Evolutionary conservation across 2,113 vertebrate genomes (phyloP).

Genomic region (Nanger granti): DNA sequence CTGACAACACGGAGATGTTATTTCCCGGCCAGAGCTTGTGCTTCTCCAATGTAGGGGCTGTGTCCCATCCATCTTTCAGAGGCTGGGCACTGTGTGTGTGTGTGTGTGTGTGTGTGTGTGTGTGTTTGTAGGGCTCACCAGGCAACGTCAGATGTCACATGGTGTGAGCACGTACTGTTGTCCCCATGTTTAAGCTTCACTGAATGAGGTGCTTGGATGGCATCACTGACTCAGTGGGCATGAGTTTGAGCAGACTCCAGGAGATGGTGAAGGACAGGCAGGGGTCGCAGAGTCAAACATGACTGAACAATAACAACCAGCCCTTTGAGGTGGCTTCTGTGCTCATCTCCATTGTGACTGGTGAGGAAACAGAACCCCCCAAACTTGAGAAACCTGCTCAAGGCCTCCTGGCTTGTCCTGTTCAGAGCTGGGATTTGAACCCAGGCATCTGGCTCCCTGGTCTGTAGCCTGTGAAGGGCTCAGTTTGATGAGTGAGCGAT

Average conservation of each 20-base stretch:
- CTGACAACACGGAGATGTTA: neutral
- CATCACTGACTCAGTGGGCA: neutral
- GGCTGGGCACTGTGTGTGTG: rapidly evolving
- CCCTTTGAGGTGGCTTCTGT: neutral
- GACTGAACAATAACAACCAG: neutral
- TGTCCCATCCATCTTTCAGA: neutral
- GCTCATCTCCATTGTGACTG: neutral
- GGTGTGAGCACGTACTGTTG: too few relatives aligned
- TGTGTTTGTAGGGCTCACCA: too few relatives aligned
- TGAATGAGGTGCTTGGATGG: neutral
- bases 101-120: too few relatives aligned
- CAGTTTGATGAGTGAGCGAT: neutral
- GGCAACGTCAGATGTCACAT: rapidly evolving
- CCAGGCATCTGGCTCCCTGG: neutral
- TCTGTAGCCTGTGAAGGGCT: neutral
- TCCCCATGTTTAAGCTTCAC: too few relatives aligned
- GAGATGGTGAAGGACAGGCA: neutral
- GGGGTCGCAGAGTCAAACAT: neutral
- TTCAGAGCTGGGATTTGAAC: neutral
- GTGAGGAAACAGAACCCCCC: neutral
- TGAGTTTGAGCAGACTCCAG: neutral
- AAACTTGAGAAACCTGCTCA: too few relatives aligned
- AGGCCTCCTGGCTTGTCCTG: neutral
- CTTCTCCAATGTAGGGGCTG: neutral
- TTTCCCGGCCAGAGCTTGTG: neutral